Evolutionary conservation across 53 echinoderm and acorn worm species (phyloP).

Genomic region (Astropecten irregularis): DNA sequence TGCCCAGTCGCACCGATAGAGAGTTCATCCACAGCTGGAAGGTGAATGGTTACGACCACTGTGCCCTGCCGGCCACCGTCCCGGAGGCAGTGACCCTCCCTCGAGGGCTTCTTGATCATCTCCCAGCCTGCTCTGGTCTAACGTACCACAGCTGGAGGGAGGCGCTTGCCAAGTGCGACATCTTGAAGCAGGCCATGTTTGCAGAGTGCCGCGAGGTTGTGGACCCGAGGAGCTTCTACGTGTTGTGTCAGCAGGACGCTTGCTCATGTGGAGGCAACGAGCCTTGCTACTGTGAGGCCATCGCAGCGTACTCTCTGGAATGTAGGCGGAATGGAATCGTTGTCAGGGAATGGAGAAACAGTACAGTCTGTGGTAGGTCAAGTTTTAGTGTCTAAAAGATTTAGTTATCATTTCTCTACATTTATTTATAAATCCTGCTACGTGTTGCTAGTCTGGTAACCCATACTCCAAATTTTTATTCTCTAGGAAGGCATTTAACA

Average conservation of each 20-base stretch:
- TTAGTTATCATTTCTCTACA: no score
- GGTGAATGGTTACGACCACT: slow-evolving; percentile 74
- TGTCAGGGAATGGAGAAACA: slow-evolving; percentile 61
- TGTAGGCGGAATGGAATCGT: slow-evolving; percentile 58
- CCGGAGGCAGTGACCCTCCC: slow-evolving; percentile 4
- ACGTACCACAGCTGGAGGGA: slow-evolving; percentile 41
- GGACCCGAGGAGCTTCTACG: slow-evolving; percentile 54
- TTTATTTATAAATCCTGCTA: no score
- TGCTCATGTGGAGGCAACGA: slow-evolving; percentile 70
- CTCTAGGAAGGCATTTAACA: no score
- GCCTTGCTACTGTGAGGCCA: slow-evolving; percentile 75
- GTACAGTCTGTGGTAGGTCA: slow-evolving; percentile 23
- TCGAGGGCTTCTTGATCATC: neutral
- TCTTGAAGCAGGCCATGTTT: slow-evolving; percentile 24
- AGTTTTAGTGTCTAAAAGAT: no score
- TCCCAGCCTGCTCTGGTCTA: slow-evolving; percentile 31
- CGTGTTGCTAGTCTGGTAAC: no score
- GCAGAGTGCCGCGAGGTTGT: slow-evolving; percentile 42
- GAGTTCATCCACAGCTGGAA: slow-evolving; percentile 86
- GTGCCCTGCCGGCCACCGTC: neutral
- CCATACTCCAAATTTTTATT: no score
- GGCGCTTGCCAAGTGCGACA: slow-evolving; percentile 45
- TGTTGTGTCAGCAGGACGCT: slow-evolving; percentile 62
- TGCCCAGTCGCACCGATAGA: slow-evolving; percentile 48
- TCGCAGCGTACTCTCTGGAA: slow-evolving; percentile 68